Base-by-base conservation (phyloP, 2,113 vertebrate genomes). In the Anoplopoma fimbria region DNA sequence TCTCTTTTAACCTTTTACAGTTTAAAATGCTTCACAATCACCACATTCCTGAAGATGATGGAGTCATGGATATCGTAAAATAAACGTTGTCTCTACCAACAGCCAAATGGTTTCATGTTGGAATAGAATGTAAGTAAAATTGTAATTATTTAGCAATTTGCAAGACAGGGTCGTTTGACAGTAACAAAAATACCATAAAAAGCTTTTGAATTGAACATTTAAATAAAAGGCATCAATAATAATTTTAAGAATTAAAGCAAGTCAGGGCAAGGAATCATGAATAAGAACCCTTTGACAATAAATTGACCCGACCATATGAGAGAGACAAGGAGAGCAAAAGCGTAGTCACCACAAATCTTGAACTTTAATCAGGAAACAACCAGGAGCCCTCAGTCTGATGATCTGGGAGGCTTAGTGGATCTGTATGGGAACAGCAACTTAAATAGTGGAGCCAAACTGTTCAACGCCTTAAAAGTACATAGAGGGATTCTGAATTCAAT, bases 361-460 rank as follows among this genome's bases (percentile, higher is more conserved):
- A 64, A 38, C 21, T 64, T 9, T 17, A 29, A n/a, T 10, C 29
- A 45, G 17, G 29, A 33, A 60, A 60, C 29, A 45, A 75, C 14
- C 25, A 60, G 49, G 29, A 75, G 17, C 31, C n/a, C n/a, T 38
- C 23, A 15, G 3, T 60, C 13, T 53, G 21, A 47, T 68, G 27
- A 42, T 23, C 27, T 57, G 36, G 42, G 23, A 72, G 42, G 60
- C 27, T 31, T 55, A 1, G 12, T 31, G 13, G 19, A 33, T n/a
- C 10, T 40, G 14, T 10, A 75, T 40, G 45, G 42, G 51, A 74
- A 69, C 53, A 51, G 25, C 25, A 78, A 23, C 36, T 69, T 33
- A 70, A 25, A 58, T 49, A 2, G 4, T 49, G 60, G 9, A 70
- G 15, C 19, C 27, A 68, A 49, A 51, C 42, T 51, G 45, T 64